Base-by-base conservation (phyloP, 2,113 vertebrate genomes). In the Plectropomus leopardus region DNA sequence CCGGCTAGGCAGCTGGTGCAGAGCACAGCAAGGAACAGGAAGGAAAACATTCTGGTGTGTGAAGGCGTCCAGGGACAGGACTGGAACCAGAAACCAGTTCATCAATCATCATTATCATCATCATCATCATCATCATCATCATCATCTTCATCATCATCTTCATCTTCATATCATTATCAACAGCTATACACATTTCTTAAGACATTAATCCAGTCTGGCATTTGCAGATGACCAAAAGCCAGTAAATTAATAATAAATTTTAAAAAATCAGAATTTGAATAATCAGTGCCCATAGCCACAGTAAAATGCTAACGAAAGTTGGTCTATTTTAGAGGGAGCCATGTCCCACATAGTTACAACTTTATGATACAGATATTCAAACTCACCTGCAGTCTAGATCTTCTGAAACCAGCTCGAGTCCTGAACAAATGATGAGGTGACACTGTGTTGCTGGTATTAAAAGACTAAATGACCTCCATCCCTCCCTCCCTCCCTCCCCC, bases 1-100 rank as follows among this genome's bases (percentile, higher is more conserved):
- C 75, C 5, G 48, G 73, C 54, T 59, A 86, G 24, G 55, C 64
- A 66, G 55, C 73, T 54, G 54, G 48, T 6, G 5, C 64, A 81
- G 34, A 88, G 64, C 21, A n/a, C 14, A 26, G 60, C 55, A 14
- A 83, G 5, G 45, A 76, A 4, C 48, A 78, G 47, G 24, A 78
- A 4, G 23, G 28, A 24, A 17, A 75, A 24, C 83, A 83, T 88
- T 70, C 1, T 76, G 32, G 6, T 5, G 57, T 13, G 23, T 57
- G 36, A 50, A 24, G 21, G 7, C 0, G 15, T 47, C 61, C 57
- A 28, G 66, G 64, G 10, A 67, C 44, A 42, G 42, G 10, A 21
- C 45, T 78, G 78, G 17, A 80, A 83, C 15, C 2, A 61, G 42
- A 71, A 34, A 63, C 0, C 17, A 53, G 5, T 30, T 28, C 4